A percentile compares a stretch with the other conserved stretches of the same genome.
Evolutionary conservation across 1,140 invertebrate genomes (phyloP).

Genomic region (Stegodyphus mimosarum): DNA sequence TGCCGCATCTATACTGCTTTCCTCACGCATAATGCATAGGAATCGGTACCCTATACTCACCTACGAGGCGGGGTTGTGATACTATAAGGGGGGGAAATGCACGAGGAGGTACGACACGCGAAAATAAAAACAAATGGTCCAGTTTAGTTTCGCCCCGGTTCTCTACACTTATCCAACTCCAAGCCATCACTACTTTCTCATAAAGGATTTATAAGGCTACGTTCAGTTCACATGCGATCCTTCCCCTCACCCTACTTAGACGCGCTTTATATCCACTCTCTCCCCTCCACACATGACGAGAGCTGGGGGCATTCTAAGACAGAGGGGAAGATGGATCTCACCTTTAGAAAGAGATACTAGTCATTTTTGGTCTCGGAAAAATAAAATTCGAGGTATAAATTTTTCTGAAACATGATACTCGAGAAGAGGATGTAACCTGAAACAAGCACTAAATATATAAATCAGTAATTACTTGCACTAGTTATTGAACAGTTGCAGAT

Average conservation of each 20-base stretch:
- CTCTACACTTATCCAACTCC: constrained; percentile 56
- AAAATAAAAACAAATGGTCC: constrained; percentile 60
- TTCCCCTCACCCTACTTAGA: constrained; percentile 1
- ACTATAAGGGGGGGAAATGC: constrained; percentile 9
- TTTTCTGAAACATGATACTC: too few relatives aligned
- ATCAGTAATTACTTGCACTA: too few relatives aligned
- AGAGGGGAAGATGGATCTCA: neutral
- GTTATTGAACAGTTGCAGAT: too few relatives aligned
- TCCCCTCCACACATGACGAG: neutral
- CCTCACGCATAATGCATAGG: constrained; percentile 45
- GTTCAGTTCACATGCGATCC: constrained; percentile 16
- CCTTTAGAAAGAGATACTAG: constrained; percentile 18
- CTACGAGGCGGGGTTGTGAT: constrained; percentile 17
- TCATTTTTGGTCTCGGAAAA: constrained; percentile 38
- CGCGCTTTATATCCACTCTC: constrained; percentile 20
- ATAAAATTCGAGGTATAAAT: neutral
- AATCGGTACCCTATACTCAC: neutral
- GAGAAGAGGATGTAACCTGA: too few relatives aligned
- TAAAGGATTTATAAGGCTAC: constrained; percentile 57
- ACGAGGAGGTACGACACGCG: constrained; percentile 40
- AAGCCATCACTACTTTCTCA: constrained; percentile 55
- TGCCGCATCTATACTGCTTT: constrained; percentile 7
- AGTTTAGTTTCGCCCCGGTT: constrained; percentile 44
- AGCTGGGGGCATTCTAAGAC: neutral
- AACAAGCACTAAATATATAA: too few relatives aligned